A percentile compares a stretch with the other conserved stretches of the same genome.
Conservation (phyloP, 2,888 invertebrate genomes). For the Ormyrus nitidulus region DNA sequence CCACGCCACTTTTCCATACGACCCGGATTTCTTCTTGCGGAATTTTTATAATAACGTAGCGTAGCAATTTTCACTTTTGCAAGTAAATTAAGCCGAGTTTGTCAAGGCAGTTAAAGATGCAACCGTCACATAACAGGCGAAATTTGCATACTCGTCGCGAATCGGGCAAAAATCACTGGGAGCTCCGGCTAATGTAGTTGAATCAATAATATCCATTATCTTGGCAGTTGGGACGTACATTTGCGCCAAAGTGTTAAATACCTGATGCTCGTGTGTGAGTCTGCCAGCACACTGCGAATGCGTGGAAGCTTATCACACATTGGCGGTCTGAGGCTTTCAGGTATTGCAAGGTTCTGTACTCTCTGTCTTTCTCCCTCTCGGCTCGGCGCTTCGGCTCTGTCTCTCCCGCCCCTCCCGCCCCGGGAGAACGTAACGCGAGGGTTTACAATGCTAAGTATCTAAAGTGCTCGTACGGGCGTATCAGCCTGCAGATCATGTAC, state of each 20-base stretch:
- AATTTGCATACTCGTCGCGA: too few relatives aligned
- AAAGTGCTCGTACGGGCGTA: constrained; percentile 48
- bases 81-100: too few relatives aligned
- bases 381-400: not conserved
- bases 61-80: too few relatives aligned
- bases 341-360: constrained; percentile 34
- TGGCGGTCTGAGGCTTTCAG: constrained; percentile 44
- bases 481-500: constrained; percentile 49
- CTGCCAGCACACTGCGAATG: constrained; percentile 20
- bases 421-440: constrained; percentile 30
- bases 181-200: not conserved
- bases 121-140: too few relatives aligned
- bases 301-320: constrained; percentile 33
- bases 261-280: not conserved
- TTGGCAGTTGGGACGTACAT: constrained; percentile 17
- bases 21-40: too few relatives aligned
- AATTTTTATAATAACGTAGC: too few relatives aligned
- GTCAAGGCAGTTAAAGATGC: too few relatives aligned
- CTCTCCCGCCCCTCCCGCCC: not conserved
- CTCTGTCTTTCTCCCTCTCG: constrained; percentile 4
- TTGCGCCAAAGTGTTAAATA: constrained; percentile 43
- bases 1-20: too few relatives aligned
- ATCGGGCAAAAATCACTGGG: too few relatives aligned
- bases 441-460: constrained; percentile 56
- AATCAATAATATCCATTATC: constrained; percentile 49